phyloP scores from a whole-genome alignment of 2,888 invertebrate genomes.

The Stenichneumon culpator region DNA sequence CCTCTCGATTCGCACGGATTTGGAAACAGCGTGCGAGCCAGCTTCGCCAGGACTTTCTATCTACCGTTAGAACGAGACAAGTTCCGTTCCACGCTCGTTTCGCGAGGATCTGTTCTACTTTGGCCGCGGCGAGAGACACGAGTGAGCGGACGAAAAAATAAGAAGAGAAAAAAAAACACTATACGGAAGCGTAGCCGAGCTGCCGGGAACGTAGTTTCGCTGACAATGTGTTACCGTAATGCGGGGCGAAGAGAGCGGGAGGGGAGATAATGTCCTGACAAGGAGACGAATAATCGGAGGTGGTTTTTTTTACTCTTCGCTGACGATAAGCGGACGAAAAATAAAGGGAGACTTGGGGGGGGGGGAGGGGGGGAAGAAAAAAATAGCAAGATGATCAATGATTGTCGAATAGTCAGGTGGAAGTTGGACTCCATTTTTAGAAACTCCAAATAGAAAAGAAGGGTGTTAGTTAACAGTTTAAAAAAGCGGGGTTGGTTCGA shows the following conservation, averaged over 20 bases:
- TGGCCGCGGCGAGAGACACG: constrained; percentile 9
- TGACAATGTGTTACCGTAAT: constrained; percentile 19
- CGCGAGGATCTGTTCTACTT: constrained; percentile 64
- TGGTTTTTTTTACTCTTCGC: constrained; percentile 40
- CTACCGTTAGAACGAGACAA: constrained; percentile 66
- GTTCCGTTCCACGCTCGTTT: constrained; percentile 54
- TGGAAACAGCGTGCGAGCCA: constrained; percentile 37
- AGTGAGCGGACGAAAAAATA: constrained; percentile 41
- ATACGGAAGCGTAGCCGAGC: constrained; percentile 48
- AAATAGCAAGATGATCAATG: constrained; percentile 59
- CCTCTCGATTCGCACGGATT: constrained; percentile 49
- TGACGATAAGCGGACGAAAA: constrained; percentile 74
- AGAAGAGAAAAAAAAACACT: background rate
- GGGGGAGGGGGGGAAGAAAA: constrained; percentile 44
- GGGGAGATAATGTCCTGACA: constrained; percentile 49
- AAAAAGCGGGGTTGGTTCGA: too few relatives aligned
- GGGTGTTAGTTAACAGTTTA: too few relatives aligned
- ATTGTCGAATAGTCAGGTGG: too few relatives aligned
- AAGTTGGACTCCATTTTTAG: too few relatives aligned
- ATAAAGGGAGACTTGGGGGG: constrained; percentile 11
- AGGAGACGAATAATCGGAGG: constrained; percentile 30
- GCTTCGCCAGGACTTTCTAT: constrained; percentile 54
- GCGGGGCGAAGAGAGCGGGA: background rate
- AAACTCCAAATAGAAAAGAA: too few relatives aligned
- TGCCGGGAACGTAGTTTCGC: constrained; percentile 39